Base-by-base conservation (phyloP, 92 coral and sea anemone species). In the Montipora capitata region DNA sequence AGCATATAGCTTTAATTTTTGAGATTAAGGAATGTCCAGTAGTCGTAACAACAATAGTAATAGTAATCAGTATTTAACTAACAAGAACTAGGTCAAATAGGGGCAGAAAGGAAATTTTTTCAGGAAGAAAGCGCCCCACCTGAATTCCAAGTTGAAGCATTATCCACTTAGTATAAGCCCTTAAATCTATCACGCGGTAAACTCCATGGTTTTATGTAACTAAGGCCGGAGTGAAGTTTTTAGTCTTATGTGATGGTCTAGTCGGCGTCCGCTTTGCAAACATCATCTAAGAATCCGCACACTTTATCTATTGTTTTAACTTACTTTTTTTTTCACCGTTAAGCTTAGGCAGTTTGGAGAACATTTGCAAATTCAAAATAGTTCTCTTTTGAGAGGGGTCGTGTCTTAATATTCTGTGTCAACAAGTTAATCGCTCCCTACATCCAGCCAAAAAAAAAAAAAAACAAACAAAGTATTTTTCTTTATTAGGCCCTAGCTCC, bases 81-180 rank as follows among this genome's bases (percentile, higher is more conserved):
- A 5, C 7, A 16, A n/a, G 68, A 63, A 63, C 39, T 39, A 7
- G n/a, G 68, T 5, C 10, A 63, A 63, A 17, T 20, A 63, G 10
- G 13, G 11, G 5, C 3, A 17, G 10, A 11, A 16, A 4, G 39
- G 40, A 0, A 63, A 63, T 16, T 3, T 63, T 7, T 63, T 3
- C 39, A 63, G 39, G 68, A 10, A 63, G 68, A 63, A 20, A 63
- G 68, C 39, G 68, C 68, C 68, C 68, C 68, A 63, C 68, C 68
- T 63, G 8, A 9, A 16, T 17, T 63, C 40, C 68, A 17, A 63
- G 7, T 39, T 4, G 11, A 17, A 3, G 3, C 68, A 16, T 63
- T 5, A 63, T 63, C 68, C 68, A 63, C 39, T 63, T 16, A 63
- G 8, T 63, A 2, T 20, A 3, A 54, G 61, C 61, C 38, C 39